A percentile compares a stretch with the other conserved stretches of the same genome.
These are phyloP conservation scores for Mergus octosetaceus DNA, from an alignment of 2,797 vertebrate species.

Conservation along the genomic window DNA sequence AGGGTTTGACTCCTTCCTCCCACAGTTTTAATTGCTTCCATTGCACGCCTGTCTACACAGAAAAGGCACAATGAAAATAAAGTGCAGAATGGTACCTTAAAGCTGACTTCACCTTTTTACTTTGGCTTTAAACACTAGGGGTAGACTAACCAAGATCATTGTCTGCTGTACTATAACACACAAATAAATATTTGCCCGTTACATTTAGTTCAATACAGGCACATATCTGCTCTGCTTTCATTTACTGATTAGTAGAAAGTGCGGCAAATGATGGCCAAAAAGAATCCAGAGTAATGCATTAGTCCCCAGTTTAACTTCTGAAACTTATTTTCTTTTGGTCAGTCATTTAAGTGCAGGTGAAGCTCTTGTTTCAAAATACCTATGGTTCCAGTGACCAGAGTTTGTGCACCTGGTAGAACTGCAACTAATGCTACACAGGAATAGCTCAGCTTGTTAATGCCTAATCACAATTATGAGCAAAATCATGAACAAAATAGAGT, in stretches of 20 bases:
- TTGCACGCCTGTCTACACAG: neutral
- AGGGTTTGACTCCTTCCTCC: neutral
- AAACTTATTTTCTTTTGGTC: neutral
- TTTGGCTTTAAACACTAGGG: neutral
- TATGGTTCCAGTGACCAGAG: neutral
- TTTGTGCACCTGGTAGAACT: neutral
- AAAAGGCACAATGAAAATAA: neutral
- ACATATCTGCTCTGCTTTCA: neutral
- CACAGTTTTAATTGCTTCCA: neutral
- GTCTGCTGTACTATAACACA: neutral
- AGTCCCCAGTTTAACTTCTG: neutral
- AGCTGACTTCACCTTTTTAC: neutral
- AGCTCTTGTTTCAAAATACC: constrained; percentile 1
- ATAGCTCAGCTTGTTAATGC: neutral
- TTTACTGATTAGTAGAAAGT: neutral
- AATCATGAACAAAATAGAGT: neutral
- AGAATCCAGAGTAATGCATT: neutral
- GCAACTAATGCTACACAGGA: neutral
- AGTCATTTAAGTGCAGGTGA: neutral
- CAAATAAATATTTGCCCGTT: neutral
- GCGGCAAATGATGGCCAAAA: neutral
- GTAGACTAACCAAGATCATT: neutral
- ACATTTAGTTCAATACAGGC: neutral
- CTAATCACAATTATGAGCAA: neutral
- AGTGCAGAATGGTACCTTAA: neutral